Base-by-base conservation (phyloP, 2,113 vertebrate genomes). In the Cettia cetti region DNA sequence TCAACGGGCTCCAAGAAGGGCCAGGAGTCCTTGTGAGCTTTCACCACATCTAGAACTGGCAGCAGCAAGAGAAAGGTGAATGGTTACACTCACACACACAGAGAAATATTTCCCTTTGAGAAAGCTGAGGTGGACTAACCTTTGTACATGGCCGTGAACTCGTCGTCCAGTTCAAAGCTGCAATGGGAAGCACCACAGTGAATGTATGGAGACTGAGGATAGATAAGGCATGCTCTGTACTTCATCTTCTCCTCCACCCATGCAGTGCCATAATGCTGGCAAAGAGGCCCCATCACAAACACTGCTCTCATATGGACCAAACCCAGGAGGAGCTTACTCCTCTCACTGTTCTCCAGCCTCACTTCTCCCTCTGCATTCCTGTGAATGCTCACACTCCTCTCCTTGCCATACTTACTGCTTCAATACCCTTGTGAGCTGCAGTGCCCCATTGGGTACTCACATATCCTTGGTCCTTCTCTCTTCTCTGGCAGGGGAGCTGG, bases 1-100 rank as follows among this genome's bases (percentile, higher is more conserved):
- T 99, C 99, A 61, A 99, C 99, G 0, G 99, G 99, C 92, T 99
- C 99, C 97, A 99, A 87, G 96, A 99, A 99, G 39, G 99, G 99
- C 99, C 99, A 99, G 28, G 99, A 98, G 70, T 99, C 99, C 97
- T 99, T 99, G 95, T 99, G 99, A 71, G 98, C 98, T 97, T 99
- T 99, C 54, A 99, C 97, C 44, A 98, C 98, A 88, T 99, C 99
- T 35, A 99, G 97, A 94, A 99, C 99, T 99, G 95, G 82, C 35
- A 97, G 45, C 0, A 91, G 80, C 45, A 95, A 60, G 81, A 92
- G 72, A 57, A 83, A 84, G 44, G 40, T 11, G 66, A 40, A 40
- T 14, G 39, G 66, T 95, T 81, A 91, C 40, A 81, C 50, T 37
- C 27, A 87, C n/a, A 37, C 0, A 7, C 19, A 31, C 20, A 63